phyloP scores from a whole-genome alignment of 1,140 invertebrate species.

The Anastrepha ludens region DNA sequence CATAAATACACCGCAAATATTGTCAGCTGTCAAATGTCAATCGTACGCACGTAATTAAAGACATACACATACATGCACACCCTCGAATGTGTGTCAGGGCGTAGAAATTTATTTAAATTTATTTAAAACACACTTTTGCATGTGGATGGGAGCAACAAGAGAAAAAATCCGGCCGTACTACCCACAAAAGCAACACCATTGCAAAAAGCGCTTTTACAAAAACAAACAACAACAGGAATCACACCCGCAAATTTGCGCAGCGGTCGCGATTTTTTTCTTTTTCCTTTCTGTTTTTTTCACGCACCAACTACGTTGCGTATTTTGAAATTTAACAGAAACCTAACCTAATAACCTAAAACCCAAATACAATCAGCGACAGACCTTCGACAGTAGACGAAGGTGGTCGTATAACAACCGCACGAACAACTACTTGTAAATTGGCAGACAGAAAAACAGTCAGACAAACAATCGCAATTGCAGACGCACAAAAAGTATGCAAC shows the following conservation, averaged over 20 bases:
- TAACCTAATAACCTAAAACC: constrained; percentile 66
- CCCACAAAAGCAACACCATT: background rate
- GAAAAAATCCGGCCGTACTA: constrained; percentile 2
- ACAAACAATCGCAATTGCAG: background rate
- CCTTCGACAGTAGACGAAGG: background rate
- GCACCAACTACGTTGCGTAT: background rate
- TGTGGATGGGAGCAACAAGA: constrained; percentile 42
- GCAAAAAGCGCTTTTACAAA: background rate
- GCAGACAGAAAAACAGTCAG: background rate
- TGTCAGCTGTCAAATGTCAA: constrained; percentile 47
- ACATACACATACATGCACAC: background rate
- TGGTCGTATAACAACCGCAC: background rate
- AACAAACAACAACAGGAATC: constrained; percentile 38
- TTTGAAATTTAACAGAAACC: constrained; percentile 55
- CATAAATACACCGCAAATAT: constrained; percentile 39
- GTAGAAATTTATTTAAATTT: constrained; percentile 52
- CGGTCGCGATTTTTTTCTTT: background rate
- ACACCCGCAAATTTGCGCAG: constrained; percentile 45
- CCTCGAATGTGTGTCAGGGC: background rate
- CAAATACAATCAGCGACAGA: constrained; percentile 42
- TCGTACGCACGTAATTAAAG: background rate
- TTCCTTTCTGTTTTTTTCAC: background rate
- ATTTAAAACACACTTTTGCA: constrained; percentile 55
- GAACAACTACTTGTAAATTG: background rate
- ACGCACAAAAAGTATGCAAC: background rate